Conservation (phyloP, 2,888 invertebrate species). For the Phortica magna region DNA sequence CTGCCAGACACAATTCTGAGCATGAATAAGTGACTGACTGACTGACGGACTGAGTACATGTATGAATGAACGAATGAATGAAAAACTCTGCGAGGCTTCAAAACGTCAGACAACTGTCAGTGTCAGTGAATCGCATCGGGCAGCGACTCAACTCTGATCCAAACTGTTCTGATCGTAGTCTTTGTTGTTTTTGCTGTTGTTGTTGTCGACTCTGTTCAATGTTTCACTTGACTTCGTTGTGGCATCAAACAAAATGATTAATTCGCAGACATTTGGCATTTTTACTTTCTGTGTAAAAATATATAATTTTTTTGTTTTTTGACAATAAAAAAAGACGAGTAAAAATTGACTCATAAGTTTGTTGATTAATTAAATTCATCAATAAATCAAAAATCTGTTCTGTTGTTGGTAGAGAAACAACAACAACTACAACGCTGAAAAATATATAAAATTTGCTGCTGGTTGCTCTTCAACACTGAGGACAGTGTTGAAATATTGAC, state of each 20-base stretch:
- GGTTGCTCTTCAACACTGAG: constrained; percentile 65
- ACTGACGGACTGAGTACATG: constrained; percentile 65
- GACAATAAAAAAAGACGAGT: constrained; percentile 6
- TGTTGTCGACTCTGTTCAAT: constrained; percentile 1
- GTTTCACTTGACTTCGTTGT: constrained; percentile 27
- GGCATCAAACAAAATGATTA: constrained; percentile 56
- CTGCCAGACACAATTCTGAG: constrained; percentile 40
- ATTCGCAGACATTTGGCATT: constrained; percentile 62
- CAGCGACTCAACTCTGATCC: constrained; percentile 31
- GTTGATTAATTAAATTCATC: constrained; percentile 69
- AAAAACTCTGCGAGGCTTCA: constrained; percentile 38
- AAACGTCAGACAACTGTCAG: constrained; percentile 72
- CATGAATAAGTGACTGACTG: constrained; percentile 69
- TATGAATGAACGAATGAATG: constrained; percentile 3
- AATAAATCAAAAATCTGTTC: constrained; percentile 64
- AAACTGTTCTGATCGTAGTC: constrained; percentile 41
- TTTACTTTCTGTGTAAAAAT: constrained; percentile 44
- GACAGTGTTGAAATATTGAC: constrained; percentile 73
- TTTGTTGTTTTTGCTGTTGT: not conserved
- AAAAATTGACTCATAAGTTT: constrained; percentile 66
- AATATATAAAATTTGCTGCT: constrained; percentile 43
- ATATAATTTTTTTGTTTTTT: constrained; percentile 44
- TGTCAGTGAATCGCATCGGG: constrained; percentile 60
- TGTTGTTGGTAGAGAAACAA: not conserved
- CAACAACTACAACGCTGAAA: constrained; percentile 40